Conservation (phyloP, 2,113 vertebrate genomes). For the Scytalopus superciliaris region DNA sequence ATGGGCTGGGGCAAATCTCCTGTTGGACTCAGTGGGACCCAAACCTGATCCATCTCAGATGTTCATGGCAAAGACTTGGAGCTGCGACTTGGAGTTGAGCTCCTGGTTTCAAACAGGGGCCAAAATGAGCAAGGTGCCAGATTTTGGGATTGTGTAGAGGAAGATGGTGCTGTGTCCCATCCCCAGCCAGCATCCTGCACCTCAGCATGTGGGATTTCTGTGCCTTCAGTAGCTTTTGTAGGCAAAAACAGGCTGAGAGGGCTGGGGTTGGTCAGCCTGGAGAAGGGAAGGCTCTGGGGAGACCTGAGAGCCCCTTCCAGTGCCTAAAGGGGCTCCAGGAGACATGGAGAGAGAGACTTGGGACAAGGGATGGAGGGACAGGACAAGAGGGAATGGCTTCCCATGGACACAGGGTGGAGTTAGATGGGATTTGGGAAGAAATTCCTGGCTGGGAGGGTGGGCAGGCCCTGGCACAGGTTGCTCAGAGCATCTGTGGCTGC, state of each 20-base stretch:
- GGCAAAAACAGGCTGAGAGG: background rate
- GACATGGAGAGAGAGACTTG: background rate
- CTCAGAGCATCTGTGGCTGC: background rate
- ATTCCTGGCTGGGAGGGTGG: fast-evolving
- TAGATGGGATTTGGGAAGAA: background rate
- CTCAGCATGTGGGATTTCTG: fast-evolving
- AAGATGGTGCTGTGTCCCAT: fast-evolving
- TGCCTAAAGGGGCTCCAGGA: fast-evolving
- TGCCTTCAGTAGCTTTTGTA: background rate
- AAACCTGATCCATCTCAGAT: background rate
- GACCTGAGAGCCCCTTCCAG: fast-evolving
- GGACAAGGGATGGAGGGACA: fast-evolving
- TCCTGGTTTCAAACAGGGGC: background rate
- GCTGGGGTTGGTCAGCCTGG: background rate
- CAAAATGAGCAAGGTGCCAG: background rate
- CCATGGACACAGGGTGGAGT: fast-evolving
- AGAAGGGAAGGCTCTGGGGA: background rate
- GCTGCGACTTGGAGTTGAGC: background rate
- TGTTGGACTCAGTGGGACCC: background rate
- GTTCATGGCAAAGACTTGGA: background rate
- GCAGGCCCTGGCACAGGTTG: fast-evolving
- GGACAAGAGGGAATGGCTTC: background rate
- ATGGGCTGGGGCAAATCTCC: background rate
- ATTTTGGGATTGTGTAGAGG: background rate
- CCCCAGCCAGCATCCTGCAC: background rate